Percentiles rank a stretch among this genome's conserved stretches.
Evolutionary conservation across 2,797 vertebrate species (phyloP).

Genomic region (Falco cherrug): DNA sequence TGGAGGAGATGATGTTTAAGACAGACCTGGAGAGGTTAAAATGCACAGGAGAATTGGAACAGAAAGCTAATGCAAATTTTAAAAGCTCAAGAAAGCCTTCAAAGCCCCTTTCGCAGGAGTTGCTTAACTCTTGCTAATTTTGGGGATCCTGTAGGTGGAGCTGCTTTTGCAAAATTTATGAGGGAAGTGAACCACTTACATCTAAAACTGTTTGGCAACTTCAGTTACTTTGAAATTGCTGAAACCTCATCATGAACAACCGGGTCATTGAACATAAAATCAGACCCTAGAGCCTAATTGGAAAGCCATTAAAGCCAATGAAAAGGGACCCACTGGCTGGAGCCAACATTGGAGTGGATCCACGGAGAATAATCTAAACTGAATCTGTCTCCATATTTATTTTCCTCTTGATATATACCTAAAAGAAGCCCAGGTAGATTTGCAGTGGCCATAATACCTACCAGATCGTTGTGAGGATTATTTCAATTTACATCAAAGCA

Average conservation of each 20-base stretch:
- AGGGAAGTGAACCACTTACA: background rate
- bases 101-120: background rate
- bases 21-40: background rate
- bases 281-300: slow-evolving; percentile 18
- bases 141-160: slow-evolving; percentile 6
- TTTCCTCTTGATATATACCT: slow-evolving; percentile 28
- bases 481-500: background rate
- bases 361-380: background rate
- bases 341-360: background rate
- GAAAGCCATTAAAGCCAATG: slow-evolving; percentile 19
- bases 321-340: background rate
- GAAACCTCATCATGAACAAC: slow-evolving; percentile 22
- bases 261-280: slow-evolving; percentile 41
- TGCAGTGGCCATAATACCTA: background rate
- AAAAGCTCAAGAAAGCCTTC: background rate
- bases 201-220: background rate
- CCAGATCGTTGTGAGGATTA: background rate
- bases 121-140: background rate
- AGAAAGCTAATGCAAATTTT: background rate
- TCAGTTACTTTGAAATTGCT: slow-evolving; percentile 16
- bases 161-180: slow-evolving; percentile 36
- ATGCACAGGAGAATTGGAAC: background rate
- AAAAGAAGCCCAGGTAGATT: background rate
- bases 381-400: slow-evolving; percentile 29
- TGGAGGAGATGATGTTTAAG: background rate